A percentile compares a stretch with the other conserved stretches of the same genome.
These are phyloP conservation scores for Athene noctua DNA, from an alignment of 2,113 vertebrate genomes.

Conservation along the genomic window DNA sequence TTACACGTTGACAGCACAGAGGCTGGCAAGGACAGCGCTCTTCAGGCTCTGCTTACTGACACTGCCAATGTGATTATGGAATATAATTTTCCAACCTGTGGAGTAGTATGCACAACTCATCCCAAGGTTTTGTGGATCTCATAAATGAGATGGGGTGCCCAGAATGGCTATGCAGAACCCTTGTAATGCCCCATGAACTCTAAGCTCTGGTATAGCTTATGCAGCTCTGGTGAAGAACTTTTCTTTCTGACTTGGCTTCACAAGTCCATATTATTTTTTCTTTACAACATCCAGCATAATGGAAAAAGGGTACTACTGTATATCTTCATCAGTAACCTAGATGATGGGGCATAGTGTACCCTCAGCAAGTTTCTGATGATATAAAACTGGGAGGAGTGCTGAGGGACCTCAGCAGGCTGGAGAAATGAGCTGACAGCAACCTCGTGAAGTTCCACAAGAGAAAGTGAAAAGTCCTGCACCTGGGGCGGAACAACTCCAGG, in stretches of 20 bases:
- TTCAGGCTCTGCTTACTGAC: neutral
- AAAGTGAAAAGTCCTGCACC: neutral
- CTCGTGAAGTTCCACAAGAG: neutral
- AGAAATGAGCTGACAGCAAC: neutral
- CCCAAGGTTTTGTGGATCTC: neutral
- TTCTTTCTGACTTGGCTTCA: neutral
- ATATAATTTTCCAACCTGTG: neutral
- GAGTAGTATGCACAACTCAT: neutral
- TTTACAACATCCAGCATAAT: neutral
- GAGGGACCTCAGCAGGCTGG: neutral
- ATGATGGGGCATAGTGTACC: neutral
- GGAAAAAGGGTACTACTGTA: neutral
- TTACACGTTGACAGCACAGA: neutral
- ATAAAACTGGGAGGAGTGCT: neutral
- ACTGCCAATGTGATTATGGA: neutral
- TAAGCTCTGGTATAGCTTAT: neutral
- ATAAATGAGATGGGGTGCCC: neutral
- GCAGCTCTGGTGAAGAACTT: neutral
- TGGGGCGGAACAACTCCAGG: neutral
- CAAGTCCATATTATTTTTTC: neutral
- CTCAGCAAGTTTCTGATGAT: neutral
- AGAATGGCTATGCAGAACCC: neutral
- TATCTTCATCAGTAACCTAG: neutral
- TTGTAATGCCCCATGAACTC: neutral
- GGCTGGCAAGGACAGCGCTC: neutral